These are phyloP conservation scores for Typhlomys cinereus DNA, from an alignment of 2,113 vertebrate species.

Conservation along the genomic window DNA sequence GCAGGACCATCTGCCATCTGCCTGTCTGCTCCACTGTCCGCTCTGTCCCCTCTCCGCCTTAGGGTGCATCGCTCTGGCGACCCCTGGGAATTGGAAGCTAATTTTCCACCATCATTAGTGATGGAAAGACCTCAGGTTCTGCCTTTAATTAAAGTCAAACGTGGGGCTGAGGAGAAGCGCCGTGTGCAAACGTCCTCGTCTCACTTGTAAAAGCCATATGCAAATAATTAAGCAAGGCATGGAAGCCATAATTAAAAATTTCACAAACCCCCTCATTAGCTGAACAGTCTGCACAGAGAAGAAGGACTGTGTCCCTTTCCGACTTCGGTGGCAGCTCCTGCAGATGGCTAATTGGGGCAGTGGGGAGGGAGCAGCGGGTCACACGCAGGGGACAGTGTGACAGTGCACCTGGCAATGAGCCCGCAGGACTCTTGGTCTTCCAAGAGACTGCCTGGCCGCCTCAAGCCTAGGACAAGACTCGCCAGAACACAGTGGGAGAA, in stretches of 20 bases:
- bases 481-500: neutral
- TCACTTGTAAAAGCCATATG: slow-evolving; percentile 84
- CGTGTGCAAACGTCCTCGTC: slow-evolving; percentile 75
- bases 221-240: slow-evolving; percentile 85
- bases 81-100: slow-evolving; percentile 82
- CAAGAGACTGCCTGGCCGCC: neutral
- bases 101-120: slow-evolving; percentile 86
- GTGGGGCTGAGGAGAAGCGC: slow-evolving; percentile 74
- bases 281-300: slow-evolving; percentile 78
- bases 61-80: slow-evolving; percentile 75
- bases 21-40: neutral
- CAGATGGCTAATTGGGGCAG: slow-evolving; percentile 81
- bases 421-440: neutral
- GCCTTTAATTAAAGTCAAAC: slow-evolving; percentile 85
- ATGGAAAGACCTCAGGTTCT: slow-evolving; percentile 81
- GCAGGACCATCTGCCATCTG: slow-evolving; percentile 61
- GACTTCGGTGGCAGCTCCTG: slow-evolving; percentile 40
- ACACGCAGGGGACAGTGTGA: neutral
- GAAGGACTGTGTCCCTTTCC: slow-evolving; percentile 62
- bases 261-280: slow-evolving; percentile 86
- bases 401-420: slow-evolving; percentile 2
- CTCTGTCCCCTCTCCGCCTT: slow-evolving; percentile 71
- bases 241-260: slow-evolving; percentile 81
- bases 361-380: neutral
- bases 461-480: neutral